These are phyloP conservation scores for Thaumatotibia leucotreta DNA, from an alignment of 1,140 invertebrate genomes.

Conservation along the genomic window DNA sequence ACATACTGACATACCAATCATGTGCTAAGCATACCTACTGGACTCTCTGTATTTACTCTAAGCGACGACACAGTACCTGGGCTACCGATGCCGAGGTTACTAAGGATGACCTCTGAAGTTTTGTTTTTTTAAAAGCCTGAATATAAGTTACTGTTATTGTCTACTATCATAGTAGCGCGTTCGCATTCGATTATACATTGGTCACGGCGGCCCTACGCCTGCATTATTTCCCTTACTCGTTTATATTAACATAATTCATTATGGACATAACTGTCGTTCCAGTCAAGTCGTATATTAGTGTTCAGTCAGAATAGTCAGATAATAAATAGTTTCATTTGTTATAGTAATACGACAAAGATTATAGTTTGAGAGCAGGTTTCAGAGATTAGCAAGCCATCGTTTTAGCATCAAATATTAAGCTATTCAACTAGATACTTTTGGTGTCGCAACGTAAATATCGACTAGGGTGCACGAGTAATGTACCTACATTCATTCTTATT, in stretches of 20 bases:
- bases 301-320: background rate
- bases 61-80: too few relatives aligned
- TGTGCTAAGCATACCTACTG: too few relatives aligned
- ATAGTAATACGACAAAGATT: background rate
- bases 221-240: constrained; percentile 29
- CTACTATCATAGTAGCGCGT: background rate
- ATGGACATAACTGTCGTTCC: background rate
- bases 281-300: background rate
- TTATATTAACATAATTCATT: constrained; percentile 49
- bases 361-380: background rate
- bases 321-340: background rate
- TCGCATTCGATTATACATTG: constrained; percentile 61
- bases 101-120: too few relatives aligned
- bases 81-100: too few relatives aligned
- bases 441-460: too few relatives aligned
- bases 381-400: background rate
- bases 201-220: constrained; percentile 43
- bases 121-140: background rate
- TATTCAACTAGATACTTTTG: too few relatives aligned
- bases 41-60: too few relatives aligned
- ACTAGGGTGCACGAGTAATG: too few relatives aligned
- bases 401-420: too few relatives aligned
- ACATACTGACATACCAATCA: too few relatives aligned
- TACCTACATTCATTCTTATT: too few relatives aligned
- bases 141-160: background rate